Evolutionary conservation across 2,113 vertebrate species (phyloP).

Genomic region (Isichthys henryi): DNA sequence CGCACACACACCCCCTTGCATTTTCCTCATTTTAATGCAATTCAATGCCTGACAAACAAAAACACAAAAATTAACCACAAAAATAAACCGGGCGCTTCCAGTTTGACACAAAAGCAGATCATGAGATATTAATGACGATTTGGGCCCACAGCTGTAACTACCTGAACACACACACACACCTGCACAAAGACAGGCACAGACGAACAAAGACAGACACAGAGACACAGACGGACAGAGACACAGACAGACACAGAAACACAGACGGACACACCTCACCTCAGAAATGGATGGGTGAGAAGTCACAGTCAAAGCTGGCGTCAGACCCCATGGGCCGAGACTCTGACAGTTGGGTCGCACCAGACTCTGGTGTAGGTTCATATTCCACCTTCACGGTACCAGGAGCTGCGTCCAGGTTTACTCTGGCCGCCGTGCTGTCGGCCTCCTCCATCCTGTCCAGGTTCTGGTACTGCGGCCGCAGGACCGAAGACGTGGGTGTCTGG

Average conservation of each 20-base stretch:
- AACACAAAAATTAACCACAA: not conserved
- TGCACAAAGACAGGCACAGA: not conserved
- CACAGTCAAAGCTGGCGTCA: slow-evolving; percentile 57
- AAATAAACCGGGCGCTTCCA: not conserved
- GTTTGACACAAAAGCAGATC: not conserved
- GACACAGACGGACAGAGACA: not conserved
- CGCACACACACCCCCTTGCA: not conserved
- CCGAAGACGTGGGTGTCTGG: slow-evolving; percentile 5
- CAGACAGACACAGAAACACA: not conserved
- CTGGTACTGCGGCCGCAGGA: slow-evolving; percentile 27
- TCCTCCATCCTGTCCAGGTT: slow-evolving; percentile 6
- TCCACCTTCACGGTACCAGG: slow-evolving; percentile 43
- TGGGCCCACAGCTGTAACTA: not conserved
- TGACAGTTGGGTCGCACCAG: not conserved
- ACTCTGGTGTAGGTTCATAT: slow-evolving; percentile 37
- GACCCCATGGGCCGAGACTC: slow-evolving; percentile 41
- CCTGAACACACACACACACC: not conserved
- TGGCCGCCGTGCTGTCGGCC: not conserved
- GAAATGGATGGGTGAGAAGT: slow-evolving; percentile 64
- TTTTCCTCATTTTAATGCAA: not conserved
- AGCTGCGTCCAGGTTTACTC: not conserved
- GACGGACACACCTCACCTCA: slow-evolving; percentile 32
- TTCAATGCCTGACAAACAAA: not conserved
- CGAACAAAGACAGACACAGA: not conserved
- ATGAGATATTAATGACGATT: not conserved